Conservation (phyloP, 2,888 invertebrate genomes). For the Cremastinae sp. region DNA sequence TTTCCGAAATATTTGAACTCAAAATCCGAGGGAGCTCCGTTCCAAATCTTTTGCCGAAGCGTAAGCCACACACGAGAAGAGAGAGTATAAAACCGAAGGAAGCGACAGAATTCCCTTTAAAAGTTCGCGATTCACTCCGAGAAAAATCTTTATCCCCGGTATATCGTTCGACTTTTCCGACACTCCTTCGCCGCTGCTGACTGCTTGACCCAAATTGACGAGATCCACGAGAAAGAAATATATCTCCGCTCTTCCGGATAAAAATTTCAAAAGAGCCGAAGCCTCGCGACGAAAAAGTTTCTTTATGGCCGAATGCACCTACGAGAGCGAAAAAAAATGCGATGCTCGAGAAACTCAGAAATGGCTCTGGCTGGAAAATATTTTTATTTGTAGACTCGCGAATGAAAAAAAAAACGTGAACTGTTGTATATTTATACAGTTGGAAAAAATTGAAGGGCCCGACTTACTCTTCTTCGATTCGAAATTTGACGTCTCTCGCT, state of each 20-base stretch:
- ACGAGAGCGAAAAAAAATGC: too few species aligned
- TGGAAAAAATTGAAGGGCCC: neutral
- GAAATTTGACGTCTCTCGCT: conserved; percentile 2
- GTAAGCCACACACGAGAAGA: conserved; percentile 12
- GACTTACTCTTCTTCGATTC: neutral
- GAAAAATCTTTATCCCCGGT: conserved; percentile 35
- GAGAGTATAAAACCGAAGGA: conserved; percentile 28
- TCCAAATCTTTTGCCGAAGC: too few species aligned
- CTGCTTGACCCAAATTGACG: conserved; percentile 19
- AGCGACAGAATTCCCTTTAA: conserved; percentile 34
- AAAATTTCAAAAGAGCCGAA: neutral
- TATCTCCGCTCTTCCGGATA: conserved; percentile 11
- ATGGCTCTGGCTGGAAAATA: too few species aligned
- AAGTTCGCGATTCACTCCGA: conserved; percentile 16
- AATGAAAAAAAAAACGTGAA: too few species aligned
- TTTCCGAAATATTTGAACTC: neutral
- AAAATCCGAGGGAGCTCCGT: conserved; percentile 3
- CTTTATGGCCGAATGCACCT: too few species aligned
- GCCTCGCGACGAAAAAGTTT: conserved; percentile 20
- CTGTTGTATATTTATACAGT: too few species aligned
- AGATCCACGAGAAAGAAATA: conserved; percentile 18
- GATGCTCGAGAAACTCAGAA: too few species aligned
- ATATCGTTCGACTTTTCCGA: conserved; percentile 14
- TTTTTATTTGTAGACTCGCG: too few species aligned
- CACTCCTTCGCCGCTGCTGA: conserved; percentile 26